Percentiles rank a stretch among this genome's conserved stretches.
Evolutionary conservation across 2,888 invertebrate species (phyloP).

Genomic region (Anodontia alba): DNA sequence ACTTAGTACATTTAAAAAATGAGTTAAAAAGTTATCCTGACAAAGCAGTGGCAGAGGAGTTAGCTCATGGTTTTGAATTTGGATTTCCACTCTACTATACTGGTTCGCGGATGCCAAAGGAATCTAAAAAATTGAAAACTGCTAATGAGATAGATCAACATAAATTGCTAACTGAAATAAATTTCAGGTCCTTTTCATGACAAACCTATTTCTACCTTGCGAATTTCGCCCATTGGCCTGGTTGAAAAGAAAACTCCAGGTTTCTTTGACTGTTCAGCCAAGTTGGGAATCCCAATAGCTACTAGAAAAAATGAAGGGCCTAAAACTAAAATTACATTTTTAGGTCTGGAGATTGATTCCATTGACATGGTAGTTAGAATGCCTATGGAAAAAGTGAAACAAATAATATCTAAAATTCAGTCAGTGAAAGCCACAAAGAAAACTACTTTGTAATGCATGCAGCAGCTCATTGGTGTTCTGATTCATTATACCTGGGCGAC

Average conservation of each 20-base stretch:
- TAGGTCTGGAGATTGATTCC: conserved; percentile 36
- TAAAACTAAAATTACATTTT: conserved; percentile 9
- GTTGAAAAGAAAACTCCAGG: conserved; percentile 28
- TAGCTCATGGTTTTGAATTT: conserved; percentile 15
- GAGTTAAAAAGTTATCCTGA: background rate
- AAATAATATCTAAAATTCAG: background rate
- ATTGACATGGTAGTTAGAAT: conserved; percentile 11
- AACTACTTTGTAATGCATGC: background rate
- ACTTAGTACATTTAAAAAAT: background rate
- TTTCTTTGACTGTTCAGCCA: background rate
- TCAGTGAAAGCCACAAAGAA: background rate
- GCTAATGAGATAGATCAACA: conserved; percentile 4
- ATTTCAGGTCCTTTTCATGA: conserved; percentile 24
- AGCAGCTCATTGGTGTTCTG: conserved; percentile 19
- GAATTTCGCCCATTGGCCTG: conserved; percentile 27
- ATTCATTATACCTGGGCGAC: conserved; percentile 24
- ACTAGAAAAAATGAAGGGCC: conserved; percentile 26
- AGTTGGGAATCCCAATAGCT: conserved; percentile 16
- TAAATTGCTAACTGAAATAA: conserved; percentile 32
- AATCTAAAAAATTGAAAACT: background rate
- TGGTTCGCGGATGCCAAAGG: background rate
- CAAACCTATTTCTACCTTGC: conserved; percentile 1
- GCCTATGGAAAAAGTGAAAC: conserved; percentile 15
- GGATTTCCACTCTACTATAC: conserved; percentile 24
- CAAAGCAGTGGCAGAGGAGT: background rate